Conservation (phyloP, 2,888 invertebrate species). For the Conistra vaccinii region DNA sequence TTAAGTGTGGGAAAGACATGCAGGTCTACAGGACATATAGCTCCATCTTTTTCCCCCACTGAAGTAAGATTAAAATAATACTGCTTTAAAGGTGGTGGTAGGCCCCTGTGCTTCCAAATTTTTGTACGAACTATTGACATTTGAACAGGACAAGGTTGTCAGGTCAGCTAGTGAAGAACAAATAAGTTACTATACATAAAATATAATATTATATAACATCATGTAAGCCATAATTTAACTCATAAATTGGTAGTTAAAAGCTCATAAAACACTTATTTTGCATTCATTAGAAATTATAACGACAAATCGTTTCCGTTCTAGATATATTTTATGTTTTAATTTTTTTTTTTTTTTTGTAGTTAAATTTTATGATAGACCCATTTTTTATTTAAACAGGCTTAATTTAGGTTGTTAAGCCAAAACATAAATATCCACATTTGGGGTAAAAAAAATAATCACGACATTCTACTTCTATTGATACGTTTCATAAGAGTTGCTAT, state of each 20-base stretch:
- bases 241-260: slow-evolving; percentile 20
- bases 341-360: slow-evolving; percentile 6
- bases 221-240: neutral
- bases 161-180: neutral
- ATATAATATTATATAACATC: neutral
- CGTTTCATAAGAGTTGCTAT: neutral
- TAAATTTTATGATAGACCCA: slow-evolving; percentile 1
- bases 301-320: slow-evolving; percentile 34
- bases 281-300: slow-evolving; percentile 43
- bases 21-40: too few species aligned
- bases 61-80: too few species aligned
- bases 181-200: neutral
- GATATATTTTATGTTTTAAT: neutral
- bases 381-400: slow-evolving; percentile 8
- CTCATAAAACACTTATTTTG: slow-evolving; percentile 27
- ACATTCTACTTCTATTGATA: slow-evolving; percentile 6
- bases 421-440: neutral
- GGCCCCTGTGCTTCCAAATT: too few species aligned
- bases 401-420: neutral
- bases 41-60: too few species aligned
- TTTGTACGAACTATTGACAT: neutral
- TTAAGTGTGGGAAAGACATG: too few species aligned
- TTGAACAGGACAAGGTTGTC: neutral
- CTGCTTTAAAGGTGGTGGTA: too few species aligned
- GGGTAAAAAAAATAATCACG: neutral